Evolutionary conservation across 1,140 invertebrate species (phyloP).

Genomic region (Arctopsyche grandis): DNA sequence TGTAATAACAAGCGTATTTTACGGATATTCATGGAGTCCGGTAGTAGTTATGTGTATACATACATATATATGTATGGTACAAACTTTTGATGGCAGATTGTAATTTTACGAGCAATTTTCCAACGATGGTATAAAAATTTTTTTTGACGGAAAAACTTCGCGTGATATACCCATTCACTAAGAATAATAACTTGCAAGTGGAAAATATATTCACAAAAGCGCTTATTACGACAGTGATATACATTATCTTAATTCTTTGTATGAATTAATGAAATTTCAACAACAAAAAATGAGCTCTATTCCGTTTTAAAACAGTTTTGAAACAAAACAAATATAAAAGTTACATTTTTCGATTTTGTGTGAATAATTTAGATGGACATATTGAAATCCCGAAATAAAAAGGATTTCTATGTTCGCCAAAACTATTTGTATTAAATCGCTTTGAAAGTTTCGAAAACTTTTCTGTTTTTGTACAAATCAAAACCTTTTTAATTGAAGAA

Average conservation of each 20-base stretch:
- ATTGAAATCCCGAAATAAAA: background rate
- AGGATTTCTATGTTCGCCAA: background rate
- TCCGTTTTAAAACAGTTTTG: too few relatives aligned
- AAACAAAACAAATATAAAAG: too few relatives aligned
- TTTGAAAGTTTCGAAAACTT: too few relatives aligned
- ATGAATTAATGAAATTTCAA: too few relatives aligned
- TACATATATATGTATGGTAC: too few relatives aligned
- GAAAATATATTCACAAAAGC: background rate
- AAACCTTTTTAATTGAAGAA: background rate
- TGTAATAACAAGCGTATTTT: background rate
- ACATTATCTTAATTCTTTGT: too few relatives aligned
- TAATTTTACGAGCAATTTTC: conserved; percentile 27
- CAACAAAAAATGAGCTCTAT: too few relatives aligned
- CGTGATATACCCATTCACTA: conserved; percentile 6
- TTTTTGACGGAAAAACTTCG: background rate
- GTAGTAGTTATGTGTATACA: too few relatives aligned
- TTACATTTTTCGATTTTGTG: too few relatives aligned
- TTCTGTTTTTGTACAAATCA: too few relatives aligned
- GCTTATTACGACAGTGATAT: too few relatives aligned
- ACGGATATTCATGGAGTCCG: background rate
- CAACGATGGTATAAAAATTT: background rate
- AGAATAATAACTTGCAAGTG: background rate
- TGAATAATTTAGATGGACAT: too few relatives aligned
- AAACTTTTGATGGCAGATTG: conserved; percentile 10
- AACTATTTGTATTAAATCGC: background rate